phyloP scores from a whole-genome alignment of 2,888 invertebrate genomes.

The Odontothrips loti region DNA sequence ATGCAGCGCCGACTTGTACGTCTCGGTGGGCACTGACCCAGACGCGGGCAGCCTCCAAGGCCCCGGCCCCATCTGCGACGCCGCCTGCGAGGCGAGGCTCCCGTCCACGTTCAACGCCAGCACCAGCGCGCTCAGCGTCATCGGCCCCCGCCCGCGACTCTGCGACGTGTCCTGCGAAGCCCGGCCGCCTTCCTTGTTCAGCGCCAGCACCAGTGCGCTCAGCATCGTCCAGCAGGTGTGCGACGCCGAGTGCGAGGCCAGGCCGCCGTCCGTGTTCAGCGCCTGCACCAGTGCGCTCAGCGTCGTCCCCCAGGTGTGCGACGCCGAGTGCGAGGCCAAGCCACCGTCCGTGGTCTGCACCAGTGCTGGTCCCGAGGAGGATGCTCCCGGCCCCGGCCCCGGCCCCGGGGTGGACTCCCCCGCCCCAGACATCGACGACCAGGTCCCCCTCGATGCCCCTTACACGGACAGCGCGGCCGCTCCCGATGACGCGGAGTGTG shows the following conservation, averaged over 20 bases:
- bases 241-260: not conserved
- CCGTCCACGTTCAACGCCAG: not conserved
- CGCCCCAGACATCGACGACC: not conserved
- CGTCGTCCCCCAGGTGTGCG: not conserved
- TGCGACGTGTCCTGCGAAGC: constrained; percentile 4
- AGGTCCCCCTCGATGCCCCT: not conserved
- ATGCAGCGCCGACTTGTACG: not conserved
- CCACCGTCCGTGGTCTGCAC: not conserved
- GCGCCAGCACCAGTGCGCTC: not conserved
- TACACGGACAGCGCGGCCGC: too few species aligned
- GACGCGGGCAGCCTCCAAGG: not conserved
- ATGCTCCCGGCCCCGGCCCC: not conserved
- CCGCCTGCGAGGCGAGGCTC: not conserved
- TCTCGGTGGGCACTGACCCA: not conserved
- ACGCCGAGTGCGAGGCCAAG: not conserved
- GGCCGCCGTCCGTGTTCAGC: not conserved
- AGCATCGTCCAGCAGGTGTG: not conserved
- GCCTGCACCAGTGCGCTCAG: not conserved
- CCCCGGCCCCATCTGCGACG: not conserved
- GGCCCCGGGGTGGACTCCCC: not conserved
- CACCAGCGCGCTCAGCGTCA: not conserved
- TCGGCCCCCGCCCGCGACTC: not conserved
- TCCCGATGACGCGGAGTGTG: not conserved
- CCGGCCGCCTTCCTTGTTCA: not conserved
- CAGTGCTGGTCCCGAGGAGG: not conserved